A percentile compares a stretch with the other conserved stretches of the same genome.
These are phyloP conservation scores for Gortyna flavago DNA, from an alignment of 2,888 invertebrate genomes.

Conservation along the genomic window DNA sequence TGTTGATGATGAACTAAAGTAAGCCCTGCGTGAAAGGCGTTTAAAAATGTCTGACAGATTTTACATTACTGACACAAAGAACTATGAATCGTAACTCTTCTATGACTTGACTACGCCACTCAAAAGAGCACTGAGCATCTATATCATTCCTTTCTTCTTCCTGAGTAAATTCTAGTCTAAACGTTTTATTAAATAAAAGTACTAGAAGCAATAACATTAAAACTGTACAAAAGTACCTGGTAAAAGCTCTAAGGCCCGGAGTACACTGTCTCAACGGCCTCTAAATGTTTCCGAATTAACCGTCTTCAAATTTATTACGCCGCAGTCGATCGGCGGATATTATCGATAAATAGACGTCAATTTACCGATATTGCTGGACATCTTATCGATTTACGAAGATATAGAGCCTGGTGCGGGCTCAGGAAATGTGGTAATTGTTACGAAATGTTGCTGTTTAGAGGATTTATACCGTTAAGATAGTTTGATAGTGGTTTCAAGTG, in stretches of 20 bases:
- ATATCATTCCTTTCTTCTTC: background rate
- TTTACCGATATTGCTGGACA: constrained; percentile 77
- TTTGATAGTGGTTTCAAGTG: constrained; percentile 28
- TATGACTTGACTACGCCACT: background rate
- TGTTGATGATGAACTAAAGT: background rate
- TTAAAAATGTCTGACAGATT: background rate
- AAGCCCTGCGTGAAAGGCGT: background rate
- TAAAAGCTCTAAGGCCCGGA: constrained; percentile 56
- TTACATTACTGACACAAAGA: background rate
- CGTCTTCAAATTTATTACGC: constrained; percentile 80
- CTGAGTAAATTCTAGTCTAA: background rate
- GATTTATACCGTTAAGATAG: constrained; percentile 38
- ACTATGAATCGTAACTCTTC: background rate
- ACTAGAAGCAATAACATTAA: constrained; percentile 27
- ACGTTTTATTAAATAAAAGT: constrained; percentile 16
- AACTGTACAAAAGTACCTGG: constrained; percentile 42
- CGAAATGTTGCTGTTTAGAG: constrained; percentile 46
- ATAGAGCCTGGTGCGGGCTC: constrained; percentile 50
- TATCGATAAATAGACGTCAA: constrained; percentile 81
- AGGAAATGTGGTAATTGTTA: constrained; percentile 55
- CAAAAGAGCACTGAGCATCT: background rate
- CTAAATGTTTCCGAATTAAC: constrained; percentile 79
- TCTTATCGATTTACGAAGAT: constrained; percentile 64
- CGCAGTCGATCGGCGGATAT: constrained; percentile 75
- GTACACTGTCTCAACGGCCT: constrained; percentile 71